A percentile compares a stretch with the other conserved stretches of the same genome.
phyloP scores from a whole-genome alignment of 2,888 invertebrate species.

The Ectemnius lituratus region DNA sequence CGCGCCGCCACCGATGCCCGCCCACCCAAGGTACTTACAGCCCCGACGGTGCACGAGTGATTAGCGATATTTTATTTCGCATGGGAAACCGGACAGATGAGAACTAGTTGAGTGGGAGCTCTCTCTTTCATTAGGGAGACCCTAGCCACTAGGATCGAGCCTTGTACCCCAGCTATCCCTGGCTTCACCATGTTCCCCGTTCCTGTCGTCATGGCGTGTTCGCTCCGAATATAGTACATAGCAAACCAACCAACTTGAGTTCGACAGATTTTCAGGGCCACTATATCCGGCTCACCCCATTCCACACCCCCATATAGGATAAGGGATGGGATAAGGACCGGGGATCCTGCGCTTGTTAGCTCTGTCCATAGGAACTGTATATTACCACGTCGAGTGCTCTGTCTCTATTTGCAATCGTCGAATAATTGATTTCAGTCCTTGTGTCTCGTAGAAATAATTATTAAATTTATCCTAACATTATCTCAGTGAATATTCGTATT shows the following conservation, averaged over 20 bases:
- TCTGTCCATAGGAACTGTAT: not conserved
- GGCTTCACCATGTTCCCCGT: conserved; percentile 46
- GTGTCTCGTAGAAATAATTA: too few species aligned
- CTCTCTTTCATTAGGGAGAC: conserved; percentile 74
- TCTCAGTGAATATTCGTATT: too few species aligned
- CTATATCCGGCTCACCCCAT: conserved; percentile 21
- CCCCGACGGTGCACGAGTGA: conserved; percentile 73
- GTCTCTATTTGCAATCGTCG: too few species aligned
- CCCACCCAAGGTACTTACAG: conserved; percentile 63
- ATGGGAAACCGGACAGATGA: conserved; percentile 78
- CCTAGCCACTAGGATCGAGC: conserved; percentile 40
- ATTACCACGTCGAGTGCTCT: not conserved
- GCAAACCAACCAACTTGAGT: conserved; percentile 61
- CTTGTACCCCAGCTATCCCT: conserved; percentile 13
- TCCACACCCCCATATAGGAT: not conserved
- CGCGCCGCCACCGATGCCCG: conserved; percentile 42
- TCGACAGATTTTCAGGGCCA: conserved; percentile 56
- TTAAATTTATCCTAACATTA: too few species aligned
- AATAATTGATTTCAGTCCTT: too few species aligned
- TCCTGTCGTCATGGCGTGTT: conserved; percentile 69
- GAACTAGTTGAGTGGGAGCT: conserved; percentile 77
- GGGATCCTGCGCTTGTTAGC: not conserved
- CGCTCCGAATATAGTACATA: conserved; percentile 69
- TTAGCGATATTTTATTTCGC: conserved; percentile 78
- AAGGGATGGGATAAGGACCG: not conserved